A percentile compares a stretch with the other conserved stretches of the same genome.
These are phyloP conservation scores for Leptatherina wallacei DNA, from an alignment of 2,797 vertebrate genomes.

Conservation along the genomic window DNA sequence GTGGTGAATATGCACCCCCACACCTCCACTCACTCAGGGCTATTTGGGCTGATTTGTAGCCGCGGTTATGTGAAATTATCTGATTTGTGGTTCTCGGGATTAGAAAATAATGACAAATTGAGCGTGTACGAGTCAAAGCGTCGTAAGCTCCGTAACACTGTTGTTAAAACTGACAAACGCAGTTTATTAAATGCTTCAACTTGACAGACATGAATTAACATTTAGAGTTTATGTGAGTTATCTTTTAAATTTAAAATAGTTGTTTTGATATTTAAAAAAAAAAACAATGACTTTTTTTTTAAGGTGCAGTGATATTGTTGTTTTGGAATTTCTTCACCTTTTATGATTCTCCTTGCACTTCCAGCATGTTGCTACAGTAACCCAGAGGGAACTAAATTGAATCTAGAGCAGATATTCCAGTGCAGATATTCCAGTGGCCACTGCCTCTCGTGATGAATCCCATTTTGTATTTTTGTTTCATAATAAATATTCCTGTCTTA, in stretches of 20 bases:
- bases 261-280: too few relatives aligned
- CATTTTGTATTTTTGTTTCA: neutral
- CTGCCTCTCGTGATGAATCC: neutral
- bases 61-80: slow-evolving; percentile 60
- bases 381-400: neutral
- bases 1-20: slow-evolving; percentile 61
- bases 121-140: slow-evolving; percentile 11
- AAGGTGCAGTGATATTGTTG: too few relatives aligned
- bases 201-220: neutral
- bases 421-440: neutral
- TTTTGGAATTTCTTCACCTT: neutral
- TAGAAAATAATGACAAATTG: slow-evolving; percentile 48
- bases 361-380: neutral
- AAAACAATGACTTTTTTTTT: too few relatives aligned
- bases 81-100: slow-evolving; percentile 51
- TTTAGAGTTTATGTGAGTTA: slow-evolving; percentile 2
- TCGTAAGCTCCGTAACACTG: neutral
- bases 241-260: neutral
- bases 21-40: slow-evolving; percentile 55
- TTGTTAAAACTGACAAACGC: slow-evolving; percentile 6
- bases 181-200: slow-evolving; percentile 12
- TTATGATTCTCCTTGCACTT: neutral
- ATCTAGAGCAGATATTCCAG: neutral
- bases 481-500: neutral
- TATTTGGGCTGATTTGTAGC: slow-evolving; percentile 63